Conservation (phyloP, 2,888 invertebrate genomes). For the Marasmarcha lunaedactyla region DNA sequence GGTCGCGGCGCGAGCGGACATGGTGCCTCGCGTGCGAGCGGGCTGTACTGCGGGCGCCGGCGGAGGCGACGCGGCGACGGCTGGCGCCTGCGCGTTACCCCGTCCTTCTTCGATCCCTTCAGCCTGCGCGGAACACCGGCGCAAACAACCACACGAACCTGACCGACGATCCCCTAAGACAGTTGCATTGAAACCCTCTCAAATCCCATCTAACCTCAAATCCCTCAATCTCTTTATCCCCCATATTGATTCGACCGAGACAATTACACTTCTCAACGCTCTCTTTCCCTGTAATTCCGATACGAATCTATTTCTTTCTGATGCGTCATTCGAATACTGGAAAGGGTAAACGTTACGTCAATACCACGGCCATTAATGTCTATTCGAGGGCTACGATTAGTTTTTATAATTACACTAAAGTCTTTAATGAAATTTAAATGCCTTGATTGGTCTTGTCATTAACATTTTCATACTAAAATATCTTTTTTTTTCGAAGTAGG, state of each 20-base stretch:
- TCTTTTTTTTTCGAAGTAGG: too few relatives aligned
- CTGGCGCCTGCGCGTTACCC: conserved; percentile 38
- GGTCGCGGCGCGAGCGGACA: conserved; percentile 55
- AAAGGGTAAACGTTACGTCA: background rate
- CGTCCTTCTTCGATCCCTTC: conserved; percentile 52
- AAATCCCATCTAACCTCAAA: background rate
- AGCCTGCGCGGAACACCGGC: conserved; percentile 38
- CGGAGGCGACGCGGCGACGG: conserved; percentile 29
- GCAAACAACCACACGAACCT: conserved; percentile 46
- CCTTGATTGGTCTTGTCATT: too few relatives aligned
- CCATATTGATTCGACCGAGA: background rate
- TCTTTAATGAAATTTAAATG: too few relatives aligned
- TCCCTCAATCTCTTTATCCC: conserved; percentile 1
- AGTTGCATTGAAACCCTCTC: conserved; percentile 21
- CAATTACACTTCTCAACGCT: background rate
- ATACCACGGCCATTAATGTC: background rate
- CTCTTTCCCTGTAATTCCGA: background rate
- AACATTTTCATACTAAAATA: too few relatives aligned
- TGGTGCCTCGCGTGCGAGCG: conserved; percentile 49
- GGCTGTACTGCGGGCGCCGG: conserved; percentile 56
- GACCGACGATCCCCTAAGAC: conserved; percentile 30
- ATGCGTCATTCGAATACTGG: background rate
- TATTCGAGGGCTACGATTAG: too few relatives aligned
- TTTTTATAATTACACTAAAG: too few relatives aligned
- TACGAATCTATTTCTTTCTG: background rate